A percentile compares a stretch with the other conserved stretches of the same genome.
Evolutionary conservation across 2,797 vertebrate species (phyloP).

Genomic region (Acipenser oxyrinchus): DNA sequence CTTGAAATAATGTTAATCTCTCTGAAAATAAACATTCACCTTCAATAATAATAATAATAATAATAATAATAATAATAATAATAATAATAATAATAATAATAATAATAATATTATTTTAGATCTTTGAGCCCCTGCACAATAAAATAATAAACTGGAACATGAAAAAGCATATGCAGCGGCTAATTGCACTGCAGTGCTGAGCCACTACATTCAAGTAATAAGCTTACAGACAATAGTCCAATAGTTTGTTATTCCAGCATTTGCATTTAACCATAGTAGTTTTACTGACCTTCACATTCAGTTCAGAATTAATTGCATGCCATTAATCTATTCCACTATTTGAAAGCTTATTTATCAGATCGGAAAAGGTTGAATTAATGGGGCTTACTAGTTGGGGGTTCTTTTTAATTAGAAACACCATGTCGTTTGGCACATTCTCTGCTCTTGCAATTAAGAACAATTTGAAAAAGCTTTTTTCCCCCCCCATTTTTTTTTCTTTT

Average conservation of each 20-base stretch:
- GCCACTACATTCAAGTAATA: no score
- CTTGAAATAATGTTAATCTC: no score
- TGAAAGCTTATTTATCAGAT: constrained; percentile 82
- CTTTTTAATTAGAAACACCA: constrained; percentile 67
- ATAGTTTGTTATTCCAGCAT: constrained; percentile 38
- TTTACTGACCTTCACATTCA: constrained; percentile 51
- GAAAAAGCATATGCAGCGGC: no score
- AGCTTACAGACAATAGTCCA: constrained; percentile 13
- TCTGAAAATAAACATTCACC: no score
- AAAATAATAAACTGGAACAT: no score
- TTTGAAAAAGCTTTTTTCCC: constrained; percentile 49
- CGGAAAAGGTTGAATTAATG: constrained; percentile 80
- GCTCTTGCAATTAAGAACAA: constrained; percentile 86
- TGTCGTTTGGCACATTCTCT: constrained; percentile 60
- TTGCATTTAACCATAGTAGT: constrained; percentile 52
- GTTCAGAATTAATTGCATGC: constrained; percentile 63
- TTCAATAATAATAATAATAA: no score
- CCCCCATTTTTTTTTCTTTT: constrained; percentile 33
- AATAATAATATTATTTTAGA: no score
- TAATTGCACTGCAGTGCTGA: no score
- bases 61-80: no score
- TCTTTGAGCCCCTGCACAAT: no score
- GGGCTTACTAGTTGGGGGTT: constrained; percentile 66
- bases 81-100: no score
- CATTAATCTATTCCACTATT: constrained; percentile 65